Evolutionary conservation across 2,113 vertebrate genomes (phyloP), one percentile per base, ranked within the genome.

Genomic region (Penelope pileata): DNA sequence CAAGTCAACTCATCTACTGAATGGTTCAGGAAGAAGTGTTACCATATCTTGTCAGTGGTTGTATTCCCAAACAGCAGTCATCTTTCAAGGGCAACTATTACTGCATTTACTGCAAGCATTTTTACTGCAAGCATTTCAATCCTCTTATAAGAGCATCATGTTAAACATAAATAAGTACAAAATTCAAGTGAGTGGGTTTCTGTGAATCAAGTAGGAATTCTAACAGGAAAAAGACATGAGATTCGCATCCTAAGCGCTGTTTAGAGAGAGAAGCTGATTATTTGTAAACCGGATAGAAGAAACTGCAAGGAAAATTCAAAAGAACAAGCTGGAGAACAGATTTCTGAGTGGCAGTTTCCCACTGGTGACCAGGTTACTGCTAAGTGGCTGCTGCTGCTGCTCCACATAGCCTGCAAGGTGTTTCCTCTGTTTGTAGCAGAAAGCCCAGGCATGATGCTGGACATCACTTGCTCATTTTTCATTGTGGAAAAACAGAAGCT

Each of bases 331-430:
- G 12, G 56, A 83, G 59, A 79, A 74, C 11, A 27, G 73, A 58
- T 9, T 5, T 32, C n/a, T 18, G 51, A 13, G 26, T 22, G 86
- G 23, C 8, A 60, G 12, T 30, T 69, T 82, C 50, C 50, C 36
- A 32, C 15, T 53, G 38, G 21, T 40, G 84, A 30, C 22, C 8
- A 47, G 26, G 24, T 27, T 53, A 45, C 36, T 62, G 58, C 43
- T 53, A 10, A 69, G 22, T 15, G 59, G 30, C 16, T 22, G 64
- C 51, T 69, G 48, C 34, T 78, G 27, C 29, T 80, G 29, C 12
- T n/a, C 38, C 2, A 0, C 1, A 2, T 63, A 63, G 12, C 4
- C 3, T 3, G 14, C 16, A 50, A n/a, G 24, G 17, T 0, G 0
- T 30, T 83, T 83, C 45, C n/a, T 62, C 19, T 54, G 18, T 2